phyloP scores from a whole-genome alignment of 2,888 invertebrate genomes.

The Morpho helenor region DNA sequence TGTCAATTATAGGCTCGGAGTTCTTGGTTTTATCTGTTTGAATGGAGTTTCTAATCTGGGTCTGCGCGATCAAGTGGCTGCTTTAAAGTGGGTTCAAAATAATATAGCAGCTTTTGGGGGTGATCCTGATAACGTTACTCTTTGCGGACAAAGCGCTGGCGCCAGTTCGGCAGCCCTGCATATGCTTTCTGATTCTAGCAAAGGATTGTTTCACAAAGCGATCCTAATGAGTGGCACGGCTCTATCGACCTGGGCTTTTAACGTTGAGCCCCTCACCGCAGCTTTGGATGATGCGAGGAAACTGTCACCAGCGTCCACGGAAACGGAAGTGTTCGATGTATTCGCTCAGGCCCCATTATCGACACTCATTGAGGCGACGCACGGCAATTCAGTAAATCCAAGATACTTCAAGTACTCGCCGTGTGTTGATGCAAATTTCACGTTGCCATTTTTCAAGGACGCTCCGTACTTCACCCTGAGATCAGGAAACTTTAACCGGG shows the following conservation, averaged over 20 bases:
- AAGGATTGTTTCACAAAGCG: constrained; percentile 61
- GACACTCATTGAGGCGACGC: constrained; percentile 43
- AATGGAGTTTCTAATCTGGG: constrained; percentile 62
- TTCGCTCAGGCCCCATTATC: constrained; percentile 16
- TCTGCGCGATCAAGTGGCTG: constrained; percentile 63
- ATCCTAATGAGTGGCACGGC: constrained; percentile 61
- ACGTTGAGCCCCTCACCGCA: constrained; percentile 43
- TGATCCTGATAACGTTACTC: constrained; percentile 65
- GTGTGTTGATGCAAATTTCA: constrained; percentile 50
- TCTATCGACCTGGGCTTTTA: constrained; percentile 62
- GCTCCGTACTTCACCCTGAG: constrained; percentile 55
- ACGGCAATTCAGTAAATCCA: constrained; percentile 50
- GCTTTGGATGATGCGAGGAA: constrained; percentile 53
- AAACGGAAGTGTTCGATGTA: constrained; percentile 19
- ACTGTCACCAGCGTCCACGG: constrained; percentile 37
- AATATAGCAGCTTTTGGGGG: constrained; percentile 66
- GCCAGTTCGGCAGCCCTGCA: constrained; percentile 60
- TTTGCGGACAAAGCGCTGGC: constrained; percentile 68
- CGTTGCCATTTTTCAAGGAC: constrained; percentile 58
- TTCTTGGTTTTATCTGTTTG: constrained; percentile 61
- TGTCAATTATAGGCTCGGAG: constrained; percentile 62
- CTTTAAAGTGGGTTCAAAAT: constrained; percentile 59
- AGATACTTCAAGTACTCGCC: constrained; percentile 63
- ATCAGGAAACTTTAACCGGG: constrained; percentile 53
- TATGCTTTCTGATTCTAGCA: constrained; percentile 50